These are phyloP conservation scores for Vannuccia rotundouncinata DNA, from an alignment of 2,888 invertebrate species.

Conservation along the genomic window DNA sequence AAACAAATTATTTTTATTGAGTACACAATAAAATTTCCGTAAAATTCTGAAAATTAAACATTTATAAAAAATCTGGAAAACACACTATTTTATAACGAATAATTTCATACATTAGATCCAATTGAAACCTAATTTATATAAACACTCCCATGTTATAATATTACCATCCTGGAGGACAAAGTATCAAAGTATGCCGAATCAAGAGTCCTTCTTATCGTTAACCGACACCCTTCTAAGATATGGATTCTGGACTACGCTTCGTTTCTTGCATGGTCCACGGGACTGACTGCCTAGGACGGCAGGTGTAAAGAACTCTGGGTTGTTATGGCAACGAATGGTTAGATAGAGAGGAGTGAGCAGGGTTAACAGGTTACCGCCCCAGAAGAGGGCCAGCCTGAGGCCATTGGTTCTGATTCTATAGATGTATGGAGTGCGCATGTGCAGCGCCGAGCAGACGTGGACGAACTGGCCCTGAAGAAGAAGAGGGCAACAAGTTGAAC, in stretches of 20 bases:
- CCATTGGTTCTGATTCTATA: conserved; percentile 43
- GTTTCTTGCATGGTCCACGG: background rate
- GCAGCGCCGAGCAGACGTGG: conserved; percentile 45
- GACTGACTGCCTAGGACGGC: background rate
- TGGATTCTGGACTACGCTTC: background rate
- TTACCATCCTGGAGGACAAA: too few species aligned
- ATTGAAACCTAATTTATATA: too few species aligned
- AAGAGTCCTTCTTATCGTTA: background rate
- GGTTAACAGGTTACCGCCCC: conserved; percentile 45
- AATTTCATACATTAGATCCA: too few species aligned
- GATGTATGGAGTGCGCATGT: conserved; percentile 44
- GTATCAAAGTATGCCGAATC: too few species aligned
- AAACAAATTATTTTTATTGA: too few species aligned
- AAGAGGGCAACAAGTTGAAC: too few species aligned
- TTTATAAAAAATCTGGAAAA: too few species aligned
- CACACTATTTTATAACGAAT: too few species aligned
- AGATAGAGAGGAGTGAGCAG: conserved; percentile 47
- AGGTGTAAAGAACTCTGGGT: background rate
- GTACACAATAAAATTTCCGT: too few species aligned
- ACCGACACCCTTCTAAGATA: background rate
- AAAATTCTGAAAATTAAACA: too few species aligned
- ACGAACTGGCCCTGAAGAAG: conserved; percentile 46
- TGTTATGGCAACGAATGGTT: background rate
- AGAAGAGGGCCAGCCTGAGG: conserved; percentile 43
- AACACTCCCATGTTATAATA: too few species aligned